Evolutionary conservation across 2,113 vertebrate genomes (phyloP).

Genomic region (Athene cunicularia): DNA sequence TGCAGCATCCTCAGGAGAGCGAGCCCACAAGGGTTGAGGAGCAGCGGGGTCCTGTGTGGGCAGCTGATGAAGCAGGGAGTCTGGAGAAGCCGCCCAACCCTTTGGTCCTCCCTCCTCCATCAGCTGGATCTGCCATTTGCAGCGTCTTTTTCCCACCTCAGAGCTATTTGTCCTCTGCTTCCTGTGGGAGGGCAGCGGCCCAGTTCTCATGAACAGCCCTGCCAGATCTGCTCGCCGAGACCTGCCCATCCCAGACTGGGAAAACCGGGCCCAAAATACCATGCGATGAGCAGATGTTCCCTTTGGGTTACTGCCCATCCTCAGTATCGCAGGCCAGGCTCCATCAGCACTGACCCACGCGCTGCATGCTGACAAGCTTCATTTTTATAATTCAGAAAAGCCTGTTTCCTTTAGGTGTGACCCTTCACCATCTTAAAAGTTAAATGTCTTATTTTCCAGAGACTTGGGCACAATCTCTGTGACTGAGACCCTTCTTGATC

Average conservation of each 20-base stretch:
- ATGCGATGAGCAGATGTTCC: neutral
- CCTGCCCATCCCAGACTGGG: neutral
- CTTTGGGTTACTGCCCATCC: neutral
- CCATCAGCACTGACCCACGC: neutral
- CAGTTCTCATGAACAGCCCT: neutral
- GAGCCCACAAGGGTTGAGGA: rapidly evolving
- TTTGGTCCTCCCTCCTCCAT: neutral
- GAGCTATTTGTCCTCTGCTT: neutral
- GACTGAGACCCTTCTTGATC: neutral
- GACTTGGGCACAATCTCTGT: neutral
- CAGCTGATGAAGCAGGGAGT: rapidly evolving
- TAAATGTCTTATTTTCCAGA: neutral
- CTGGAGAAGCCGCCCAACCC: neutral
- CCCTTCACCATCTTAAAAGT: neutral
- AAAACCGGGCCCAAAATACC: neutral
- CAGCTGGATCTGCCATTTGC: neutral
- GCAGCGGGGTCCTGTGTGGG: rapidly evolving
- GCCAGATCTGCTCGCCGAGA: neutral
- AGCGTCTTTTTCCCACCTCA: neutral
- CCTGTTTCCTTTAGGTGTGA: neutral
- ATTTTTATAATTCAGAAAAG: neutral
- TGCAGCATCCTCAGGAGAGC: neutral
- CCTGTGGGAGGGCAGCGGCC: neutral
- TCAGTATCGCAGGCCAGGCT: neutral
- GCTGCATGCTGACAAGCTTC: neutral